phyloP scores from a whole-genome alignment of 2,888 invertebrate species.

The Allolobophora icterica region DNA sequence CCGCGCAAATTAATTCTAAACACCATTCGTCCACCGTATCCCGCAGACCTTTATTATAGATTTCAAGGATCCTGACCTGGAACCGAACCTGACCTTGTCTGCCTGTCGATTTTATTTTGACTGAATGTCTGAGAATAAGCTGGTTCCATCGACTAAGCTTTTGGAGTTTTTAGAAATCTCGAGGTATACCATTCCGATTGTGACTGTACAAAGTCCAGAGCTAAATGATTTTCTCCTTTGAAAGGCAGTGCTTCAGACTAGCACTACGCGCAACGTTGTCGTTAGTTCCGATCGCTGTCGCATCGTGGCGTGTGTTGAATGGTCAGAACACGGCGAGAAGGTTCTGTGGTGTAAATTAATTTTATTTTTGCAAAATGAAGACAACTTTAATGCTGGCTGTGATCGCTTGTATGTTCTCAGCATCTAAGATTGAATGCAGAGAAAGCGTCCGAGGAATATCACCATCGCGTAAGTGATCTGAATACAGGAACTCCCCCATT shows the following conservation, averaged over 20 bases:
- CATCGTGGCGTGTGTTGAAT: not conserved
- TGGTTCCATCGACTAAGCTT: too few species aligned
- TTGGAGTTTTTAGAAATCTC: too few species aligned
- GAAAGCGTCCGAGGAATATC: not conserved
- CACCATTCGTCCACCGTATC: too few species aligned
- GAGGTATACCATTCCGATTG: too few species aligned
- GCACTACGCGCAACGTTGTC: not conserved
- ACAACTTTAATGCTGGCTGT: not conserved
- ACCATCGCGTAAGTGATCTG: not conserved
- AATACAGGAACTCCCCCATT: not conserved
- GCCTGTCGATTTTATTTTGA: too few species aligned
- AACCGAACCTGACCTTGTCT: too few species aligned
- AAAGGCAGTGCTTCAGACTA: not conserved
- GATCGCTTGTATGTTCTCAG: not conserved
- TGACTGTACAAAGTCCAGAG: not conserved
- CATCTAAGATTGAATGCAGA: not conserved
- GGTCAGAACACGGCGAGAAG: not conserved
- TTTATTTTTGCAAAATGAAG: not conserved
- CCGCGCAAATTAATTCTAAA: too few species aligned
- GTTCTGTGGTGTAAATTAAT: not conserved
- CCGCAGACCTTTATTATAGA: too few species aligned
- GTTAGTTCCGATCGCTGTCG: constrained; percentile 23
- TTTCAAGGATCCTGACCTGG: too few species aligned
- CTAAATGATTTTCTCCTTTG: not conserved
- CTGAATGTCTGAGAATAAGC: too few species aligned